Conservation (phyloP, 1,140 invertebrate genomes). For the Archivesica marissinica region DNA sequence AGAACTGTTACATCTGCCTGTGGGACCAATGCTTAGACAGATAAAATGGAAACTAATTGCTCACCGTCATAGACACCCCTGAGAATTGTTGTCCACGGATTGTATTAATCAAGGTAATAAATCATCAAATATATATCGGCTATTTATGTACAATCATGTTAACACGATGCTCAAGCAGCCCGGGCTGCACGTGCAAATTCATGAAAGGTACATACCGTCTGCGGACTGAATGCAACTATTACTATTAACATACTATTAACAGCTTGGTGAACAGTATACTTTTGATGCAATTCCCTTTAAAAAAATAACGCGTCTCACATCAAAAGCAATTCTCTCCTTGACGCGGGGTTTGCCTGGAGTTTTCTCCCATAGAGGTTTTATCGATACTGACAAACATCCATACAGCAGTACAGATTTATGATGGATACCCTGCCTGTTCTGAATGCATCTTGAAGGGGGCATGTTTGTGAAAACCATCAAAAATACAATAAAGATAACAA, state of each 20-base stretch:
- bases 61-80: too few relatives aligned
- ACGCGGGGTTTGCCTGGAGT: background rate
- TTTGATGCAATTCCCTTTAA: constrained; percentile 19
- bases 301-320: background rate
- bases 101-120: too few relatives aligned
- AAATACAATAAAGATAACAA: constrained; percentile 38
- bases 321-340: constrained; percentile 3
- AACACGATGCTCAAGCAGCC: too few relatives aligned
- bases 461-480: constrained; percentile 33
- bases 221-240: too few relatives aligned
- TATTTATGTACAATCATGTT: too few relatives aligned
- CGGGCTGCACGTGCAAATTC: too few relatives aligned
- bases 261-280: background rate
- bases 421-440: constrained; percentile 27
- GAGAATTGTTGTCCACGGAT: too few relatives aligned
- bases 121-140: too few relatives aligned
- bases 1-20: too few relatives aligned
- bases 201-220: too few relatives aligned
- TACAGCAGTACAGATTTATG: constrained; percentile 13
- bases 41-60: too few relatives aligned
- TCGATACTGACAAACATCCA: constrained; percentile 26
- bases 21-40: too few relatives aligned
- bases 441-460: constrained; percentile 8
- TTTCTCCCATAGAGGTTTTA: constrained; percentile 39
- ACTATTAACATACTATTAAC: constrained; percentile 16